These are phyloP conservation scores for Phaethornis superciliosus DNA, from an alignment of 2,113 vertebrate genomes.

Conservation along the genomic window DNA sequence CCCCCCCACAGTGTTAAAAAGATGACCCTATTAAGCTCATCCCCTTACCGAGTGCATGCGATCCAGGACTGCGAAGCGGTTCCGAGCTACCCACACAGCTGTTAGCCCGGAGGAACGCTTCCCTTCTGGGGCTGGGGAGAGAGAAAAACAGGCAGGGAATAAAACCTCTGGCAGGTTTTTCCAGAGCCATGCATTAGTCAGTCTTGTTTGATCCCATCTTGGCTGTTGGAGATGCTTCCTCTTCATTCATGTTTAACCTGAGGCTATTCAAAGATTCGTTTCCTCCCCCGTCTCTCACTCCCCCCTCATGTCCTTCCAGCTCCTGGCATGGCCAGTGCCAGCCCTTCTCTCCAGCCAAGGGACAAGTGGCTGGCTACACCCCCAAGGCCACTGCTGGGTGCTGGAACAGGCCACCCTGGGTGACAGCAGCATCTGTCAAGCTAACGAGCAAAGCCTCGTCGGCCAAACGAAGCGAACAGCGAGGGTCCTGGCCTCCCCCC, in stretches of 20 bases:
- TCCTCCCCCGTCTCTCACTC: neutral
- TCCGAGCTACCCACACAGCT: constrained; percentile 97
- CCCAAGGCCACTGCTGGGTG: constrained; percentile 47
- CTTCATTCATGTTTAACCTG: constrained; percentile 55
- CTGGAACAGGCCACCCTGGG: constrained; percentile 2
- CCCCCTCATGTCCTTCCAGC: neutral
- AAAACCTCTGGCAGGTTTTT: constrained; percentile 39
- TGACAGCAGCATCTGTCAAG: constrained; percentile 65
- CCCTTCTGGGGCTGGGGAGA: constrained; percentile 88
- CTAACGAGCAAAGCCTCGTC: constrained; percentile 66
- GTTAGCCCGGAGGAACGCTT: constrained; percentile 96
- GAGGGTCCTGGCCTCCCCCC: constrained; percentile 29
- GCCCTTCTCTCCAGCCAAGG: constrained; percentile 43
- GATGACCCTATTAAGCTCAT: neutral
- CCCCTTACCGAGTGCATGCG: constrained; percentile 94
- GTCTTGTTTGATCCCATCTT: constrained; percentile 34
- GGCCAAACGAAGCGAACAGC: constrained; percentile 57
- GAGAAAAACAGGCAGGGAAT: constrained; percentile 35
- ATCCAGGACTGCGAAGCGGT: constrained; percentile 94
- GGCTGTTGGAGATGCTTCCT: constrained; percentile 55
- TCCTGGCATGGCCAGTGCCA: neutral
- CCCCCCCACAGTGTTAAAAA: neutral
- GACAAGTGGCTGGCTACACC: constrained; percentile 38
- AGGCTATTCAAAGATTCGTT: constrained; percentile 52
- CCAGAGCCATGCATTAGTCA: constrained; percentile 13